Evolutionary conservation across 2,888 invertebrate genomes (phyloP).

Genomic region (Amphipyra tragopoginis): DNA sequence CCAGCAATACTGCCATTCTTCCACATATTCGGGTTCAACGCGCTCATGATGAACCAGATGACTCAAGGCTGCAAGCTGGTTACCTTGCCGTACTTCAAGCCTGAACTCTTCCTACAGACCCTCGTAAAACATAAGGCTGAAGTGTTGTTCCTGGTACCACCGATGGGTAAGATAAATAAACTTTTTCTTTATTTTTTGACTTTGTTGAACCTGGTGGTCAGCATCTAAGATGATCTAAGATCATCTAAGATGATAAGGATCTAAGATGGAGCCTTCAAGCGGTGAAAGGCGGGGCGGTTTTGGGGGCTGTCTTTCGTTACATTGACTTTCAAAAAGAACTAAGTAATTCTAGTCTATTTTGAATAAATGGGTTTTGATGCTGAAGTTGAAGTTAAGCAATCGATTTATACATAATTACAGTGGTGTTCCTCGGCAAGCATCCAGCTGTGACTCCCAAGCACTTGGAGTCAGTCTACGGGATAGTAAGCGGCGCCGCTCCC

Average conservation of each 20-base stretch:
- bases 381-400: too few species aligned
- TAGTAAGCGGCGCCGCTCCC: conserved; percentile 93
- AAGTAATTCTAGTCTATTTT: too few species aligned
- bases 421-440: conserved; percentile 92
- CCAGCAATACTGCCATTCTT: conserved; percentile 94
- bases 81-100: conserved; percentile 93
- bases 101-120: conserved; percentile 91
- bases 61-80: conserved; percentile 91
- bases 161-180: conserved; percentile 91
- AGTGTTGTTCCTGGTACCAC: conserved; percentile 93
- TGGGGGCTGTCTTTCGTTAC: too few species aligned
- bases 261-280: too few species aligned
- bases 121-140: conserved; percentile 91
- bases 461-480: conserved; percentile 86
- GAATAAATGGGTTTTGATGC: too few species aligned
- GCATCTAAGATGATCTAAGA: too few species aligned
- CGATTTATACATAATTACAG: conserved; percentile 82
- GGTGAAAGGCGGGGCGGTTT: too few species aligned
- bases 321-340: too few species aligned
- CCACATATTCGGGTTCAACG: conserved; percentile 94
- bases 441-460: conserved; percentile 91
- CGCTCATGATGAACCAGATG: conserved; percentile 90
- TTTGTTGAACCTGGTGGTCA: too few species aligned
- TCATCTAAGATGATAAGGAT: too few species aligned
- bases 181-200: too few species aligned